Conservation (phyloP, 1,140 invertebrate genomes). For the Aradophagus sp. region DNA sequence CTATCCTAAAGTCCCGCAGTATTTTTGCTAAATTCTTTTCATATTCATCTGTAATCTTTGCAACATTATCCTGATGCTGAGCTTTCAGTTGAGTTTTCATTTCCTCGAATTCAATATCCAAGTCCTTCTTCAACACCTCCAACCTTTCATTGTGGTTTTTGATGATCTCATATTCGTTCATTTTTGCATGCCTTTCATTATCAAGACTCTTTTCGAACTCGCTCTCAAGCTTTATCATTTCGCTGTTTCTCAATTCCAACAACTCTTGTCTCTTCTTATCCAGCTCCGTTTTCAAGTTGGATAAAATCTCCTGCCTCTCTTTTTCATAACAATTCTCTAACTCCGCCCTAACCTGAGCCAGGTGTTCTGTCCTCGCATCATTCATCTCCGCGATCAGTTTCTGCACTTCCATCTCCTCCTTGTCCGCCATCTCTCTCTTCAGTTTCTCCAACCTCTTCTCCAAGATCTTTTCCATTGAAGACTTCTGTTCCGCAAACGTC, state of each 20-base stretch:
- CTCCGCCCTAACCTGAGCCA: slow-evolving; percentile 66
- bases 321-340: slow-evolving; percentile 70
- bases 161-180: slow-evolving; percentile 62
- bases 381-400: slow-evolving; percentile 72
- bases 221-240: slow-evolving; percentile 66
- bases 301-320: slow-evolving; percentile 68
- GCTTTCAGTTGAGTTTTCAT: slow-evolving; percentile 69
- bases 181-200: slow-evolving; percentile 64
- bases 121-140: slow-evolving; percentile 64
- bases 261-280: slow-evolving; percentile 66
- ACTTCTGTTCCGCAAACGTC: slow-evolving; percentile 73
- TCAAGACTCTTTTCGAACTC: slow-evolving; percentile 65
- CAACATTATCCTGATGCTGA: slow-evolving; percentile 74
- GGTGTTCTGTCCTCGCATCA: slow-evolving; percentile 59
- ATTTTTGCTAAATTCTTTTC: slow-evolving; percentile 75
- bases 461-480: slow-evolving; percentile 72
- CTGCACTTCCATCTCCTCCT: slow-evolving; percentile 69
- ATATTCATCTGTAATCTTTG: slow-evolving; percentile 77
- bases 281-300: slow-evolving; percentile 66
- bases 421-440: slow-evolving; percentile 66
- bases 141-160: slow-evolving; percentile 65
- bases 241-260: slow-evolving; percentile 65
- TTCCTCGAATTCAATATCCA: slow-evolving; percentile 70
- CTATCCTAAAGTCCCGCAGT: slow-evolving; percentile 73
- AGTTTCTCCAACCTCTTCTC: slow-evolving; percentile 70